These are phyloP conservation scores for Hylaea fasciaria DNA, from an alignment of 2,888 invertebrate species.

Conservation along the genomic window DNA sequence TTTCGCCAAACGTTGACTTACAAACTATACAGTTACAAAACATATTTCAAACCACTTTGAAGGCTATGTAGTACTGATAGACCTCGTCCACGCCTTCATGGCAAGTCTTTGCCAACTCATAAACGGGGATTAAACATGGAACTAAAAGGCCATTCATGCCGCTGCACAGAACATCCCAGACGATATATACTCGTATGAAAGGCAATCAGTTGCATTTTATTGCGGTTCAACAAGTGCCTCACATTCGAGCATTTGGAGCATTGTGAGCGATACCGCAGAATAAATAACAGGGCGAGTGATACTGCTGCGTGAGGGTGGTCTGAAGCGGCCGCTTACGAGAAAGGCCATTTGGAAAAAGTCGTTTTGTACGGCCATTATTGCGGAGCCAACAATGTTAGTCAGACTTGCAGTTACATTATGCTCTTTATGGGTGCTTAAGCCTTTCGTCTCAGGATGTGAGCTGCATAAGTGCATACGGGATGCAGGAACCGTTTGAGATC, in stretches of 20 bases:
- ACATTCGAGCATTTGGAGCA: constrained; percentile 29
- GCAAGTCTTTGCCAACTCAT: constrained; percentile 20
- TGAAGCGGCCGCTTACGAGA: constrained; percentile 37
- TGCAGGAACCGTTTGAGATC: constrained; percentile 10
- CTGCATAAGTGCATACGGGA: constrained; percentile 3
- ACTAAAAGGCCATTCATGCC: constrained; percentile 23
- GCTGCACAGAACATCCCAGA: constrained; percentile 20
- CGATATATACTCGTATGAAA: constrained; percentile 31
- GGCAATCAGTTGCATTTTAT: constrained; percentile 40
- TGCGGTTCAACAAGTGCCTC: constrained; percentile 42
- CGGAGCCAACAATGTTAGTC: constrained; percentile 30
- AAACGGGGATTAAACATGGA: constrained; percentile 25
- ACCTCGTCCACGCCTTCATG: not conserved
- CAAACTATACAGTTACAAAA: not conserved
- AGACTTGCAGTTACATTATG: constrained; percentile 30
- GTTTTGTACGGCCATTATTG: constrained; percentile 34
- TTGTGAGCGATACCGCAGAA: constrained; percentile 32
- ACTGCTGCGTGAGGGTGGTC: not conserved
- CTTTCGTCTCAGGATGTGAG: constrained; percentile 12
- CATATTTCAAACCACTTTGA: constrained; percentile 9
- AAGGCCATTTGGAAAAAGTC: constrained; percentile 43
- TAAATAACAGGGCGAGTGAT: no score
- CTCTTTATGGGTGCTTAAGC: constrained; percentile 31
- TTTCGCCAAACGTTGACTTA: no score
- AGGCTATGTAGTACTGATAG: constrained; percentile 18